Evolutionary conservation across 2,888 invertebrate genomes (phyloP).

Genomic region (Eristalis arbustorum): DNA sequence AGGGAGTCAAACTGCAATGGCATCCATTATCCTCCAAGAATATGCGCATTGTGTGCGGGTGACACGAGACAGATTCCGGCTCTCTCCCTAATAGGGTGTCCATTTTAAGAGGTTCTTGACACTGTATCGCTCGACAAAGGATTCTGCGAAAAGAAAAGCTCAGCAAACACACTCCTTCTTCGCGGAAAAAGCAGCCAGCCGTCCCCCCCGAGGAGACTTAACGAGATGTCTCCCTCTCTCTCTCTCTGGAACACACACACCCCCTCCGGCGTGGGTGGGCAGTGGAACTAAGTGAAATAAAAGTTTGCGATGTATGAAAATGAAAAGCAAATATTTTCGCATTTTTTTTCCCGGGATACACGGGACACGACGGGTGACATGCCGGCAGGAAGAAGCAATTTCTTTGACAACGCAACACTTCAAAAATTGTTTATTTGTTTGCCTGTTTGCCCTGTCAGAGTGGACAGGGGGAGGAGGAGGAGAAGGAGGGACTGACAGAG

Average conservation of each 20-base stretch:
- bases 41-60: conserved; percentile 64
- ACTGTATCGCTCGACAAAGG: conserved; percentile 68
- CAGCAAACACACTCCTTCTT: conserved; percentile 65
- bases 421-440: conserved; percentile 60
- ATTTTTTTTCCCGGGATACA: conserved; percentile 14
- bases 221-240: conserved; percentile 43
- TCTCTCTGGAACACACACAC: too few species aligned
- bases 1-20: conserved; percentile 23
- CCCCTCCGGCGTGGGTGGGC: conserved; percentile 23
- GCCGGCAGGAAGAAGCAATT: conserved; percentile 68
- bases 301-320: conserved; percentile 69
- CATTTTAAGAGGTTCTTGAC: conserved; percentile 73
- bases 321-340: conserved; percentile 69
- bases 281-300: conserved; percentile 67
- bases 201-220: conserved; percentile 41
- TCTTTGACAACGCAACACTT: conserved; percentile 70
- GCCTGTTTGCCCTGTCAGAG: conserved; percentile 49
- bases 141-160: conserved; percentile 67
- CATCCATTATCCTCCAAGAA: conserved; percentile 61
- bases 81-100: conserved; percentile 71
- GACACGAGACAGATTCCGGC: conserved; percentile 66
- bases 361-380: conserved; percentile 53
- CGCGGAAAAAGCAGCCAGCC: conserved; percentile 14
- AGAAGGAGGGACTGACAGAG: not conserved
- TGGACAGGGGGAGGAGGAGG: not conserved